Percentiles rank a stretch among this genome's conserved stretches.
Conservation (phyloP, 2,797 vertebrate genomes). For the Dallia pectoralis region DNA sequence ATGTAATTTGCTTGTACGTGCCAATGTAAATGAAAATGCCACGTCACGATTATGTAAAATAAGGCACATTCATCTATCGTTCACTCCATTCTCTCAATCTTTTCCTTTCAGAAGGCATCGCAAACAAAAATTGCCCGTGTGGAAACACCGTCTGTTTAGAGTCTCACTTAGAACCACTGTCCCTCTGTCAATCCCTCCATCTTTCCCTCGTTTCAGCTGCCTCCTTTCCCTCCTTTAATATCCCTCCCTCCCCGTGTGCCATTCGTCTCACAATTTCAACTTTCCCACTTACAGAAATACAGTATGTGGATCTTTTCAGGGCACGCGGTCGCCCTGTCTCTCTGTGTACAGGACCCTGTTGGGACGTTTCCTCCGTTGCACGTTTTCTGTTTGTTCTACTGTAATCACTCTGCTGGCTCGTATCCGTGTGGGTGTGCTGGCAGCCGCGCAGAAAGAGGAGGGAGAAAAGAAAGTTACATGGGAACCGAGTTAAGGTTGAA, state of each 20-base stretch:
- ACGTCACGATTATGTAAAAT: too few relatives aligned
- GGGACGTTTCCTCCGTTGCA: constrained; percentile 90
- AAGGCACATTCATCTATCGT: too few relatives aligned
- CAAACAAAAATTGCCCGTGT: background rate
- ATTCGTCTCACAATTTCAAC: constrained; percentile 66
- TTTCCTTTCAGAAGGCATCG: background rate
- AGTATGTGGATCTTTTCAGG: constrained; percentile 79
- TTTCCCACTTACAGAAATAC: constrained; percentile 63
- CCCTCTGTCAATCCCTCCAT: constrained; percentile 1
- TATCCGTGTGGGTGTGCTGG: constrained; percentile 99
- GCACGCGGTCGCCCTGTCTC: constrained; percentile 80
- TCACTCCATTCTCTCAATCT: background rate
- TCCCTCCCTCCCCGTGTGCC: constrained; percentile 23
- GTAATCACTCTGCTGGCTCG: constrained; percentile 97
- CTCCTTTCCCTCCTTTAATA: constrained; percentile 11
- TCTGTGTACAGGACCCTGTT: constrained; percentile 91
- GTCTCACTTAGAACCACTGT: constrained; percentile 50
- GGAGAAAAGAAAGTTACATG: constrained; percentile 91
- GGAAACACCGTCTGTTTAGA: constrained; percentile 38
- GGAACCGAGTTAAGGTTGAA: constrained; percentile 99
- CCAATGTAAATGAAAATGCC: too few relatives aligned
- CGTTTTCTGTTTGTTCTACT: constrained; percentile 95
- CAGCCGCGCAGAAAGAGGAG: constrained; percentile 80
- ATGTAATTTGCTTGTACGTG: too few relatives aligned
- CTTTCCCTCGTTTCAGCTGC: background rate